These are phyloP conservation scores for Pachypeltis micranthus DNA, from an alignment of 1,140 invertebrate species.

Conservation along the genomic window DNA sequence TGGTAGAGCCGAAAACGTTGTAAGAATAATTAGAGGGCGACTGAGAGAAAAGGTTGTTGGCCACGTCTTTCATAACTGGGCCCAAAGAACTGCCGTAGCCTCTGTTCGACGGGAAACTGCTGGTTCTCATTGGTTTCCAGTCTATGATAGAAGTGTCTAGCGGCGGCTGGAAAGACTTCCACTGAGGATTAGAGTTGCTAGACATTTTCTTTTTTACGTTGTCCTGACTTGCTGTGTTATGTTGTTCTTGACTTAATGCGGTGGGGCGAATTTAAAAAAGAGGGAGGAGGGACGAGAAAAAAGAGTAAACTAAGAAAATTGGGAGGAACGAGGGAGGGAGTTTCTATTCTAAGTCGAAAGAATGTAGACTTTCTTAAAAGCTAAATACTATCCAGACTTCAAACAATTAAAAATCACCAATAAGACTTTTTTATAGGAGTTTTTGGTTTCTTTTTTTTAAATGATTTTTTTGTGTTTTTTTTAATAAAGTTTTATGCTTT, in stretches of 20 bases:
- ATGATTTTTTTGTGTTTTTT: constrained; percentile 14
- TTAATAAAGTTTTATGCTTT: constrained; percentile 6
- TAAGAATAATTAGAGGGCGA: constrained; percentile 22
- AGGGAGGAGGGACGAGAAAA: too few species aligned
- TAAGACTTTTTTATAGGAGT: neutral
- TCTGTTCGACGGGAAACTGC: constrained; percentile 11
- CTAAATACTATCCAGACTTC: neutral
- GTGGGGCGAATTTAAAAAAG: too few species aligned
- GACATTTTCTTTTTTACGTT: constrained; percentile 43
- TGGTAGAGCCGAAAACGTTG: constrained; percentile 25
- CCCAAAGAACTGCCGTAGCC: constrained; percentile 35
- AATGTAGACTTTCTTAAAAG: too few species aligned
- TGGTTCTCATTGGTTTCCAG: constrained; percentile 45
- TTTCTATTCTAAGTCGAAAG: too few species aligned
- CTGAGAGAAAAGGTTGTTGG: constrained; percentile 26
- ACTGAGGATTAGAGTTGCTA: constrained; percentile 65
- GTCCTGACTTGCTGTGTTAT: neutral
- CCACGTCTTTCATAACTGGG: constrained; percentile 26
- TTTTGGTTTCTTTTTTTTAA: constrained; percentile 14
- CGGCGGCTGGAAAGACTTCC: constrained; percentile 83
- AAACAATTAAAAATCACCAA: neutral
- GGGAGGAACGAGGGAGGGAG: too few species aligned
- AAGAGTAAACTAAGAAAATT: too few species aligned
- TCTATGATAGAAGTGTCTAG: constrained; percentile 57
- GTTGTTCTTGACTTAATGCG: neutral